Conservation (phyloP, 2,113 vertebrate species). For the Caranx ignobilis region DNA sequence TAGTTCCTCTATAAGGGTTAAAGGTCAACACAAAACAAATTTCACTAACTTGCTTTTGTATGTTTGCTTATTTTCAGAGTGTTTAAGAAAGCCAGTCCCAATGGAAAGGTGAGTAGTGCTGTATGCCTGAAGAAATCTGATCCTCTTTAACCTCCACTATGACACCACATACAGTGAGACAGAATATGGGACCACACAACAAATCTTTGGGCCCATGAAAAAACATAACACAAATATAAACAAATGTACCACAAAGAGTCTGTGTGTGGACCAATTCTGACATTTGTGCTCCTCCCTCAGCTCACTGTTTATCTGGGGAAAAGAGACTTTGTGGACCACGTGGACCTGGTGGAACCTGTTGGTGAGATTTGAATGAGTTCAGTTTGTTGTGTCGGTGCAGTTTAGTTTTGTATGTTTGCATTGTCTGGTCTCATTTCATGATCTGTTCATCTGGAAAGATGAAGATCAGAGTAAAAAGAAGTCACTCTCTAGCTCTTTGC, state of each 20-base stretch:
- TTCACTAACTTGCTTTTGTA: conserved; percentile 6
- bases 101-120: conserved; percentile 83
- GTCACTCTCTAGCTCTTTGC: not conserved
- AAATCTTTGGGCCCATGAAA: no score
- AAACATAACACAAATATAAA: no score
- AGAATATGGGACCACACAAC: no score
- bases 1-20: not conserved
- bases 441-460: not conserved
- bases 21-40: not conserved
- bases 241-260: no score
- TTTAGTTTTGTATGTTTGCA: not conserved
- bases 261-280: not conserved
- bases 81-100: conserved; percentile 93
- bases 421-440: not conserved
- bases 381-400: not conserved
- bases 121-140: not conserved
- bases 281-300: conserved; percentile 56
- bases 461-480: not conserved
- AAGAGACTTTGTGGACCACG: conserved; percentile 87
- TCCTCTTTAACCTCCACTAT: no score
- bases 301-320: conserved; percentile 87
- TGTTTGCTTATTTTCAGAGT: conserved; percentile 82
- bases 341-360: conserved; percentile 85
- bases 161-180: no score
- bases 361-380: conserved; percentile 68